phyloP scores from a whole-genome alignment of 92 coral and sea anemone genomes.

The Galaxea fascicularis region DNA sequence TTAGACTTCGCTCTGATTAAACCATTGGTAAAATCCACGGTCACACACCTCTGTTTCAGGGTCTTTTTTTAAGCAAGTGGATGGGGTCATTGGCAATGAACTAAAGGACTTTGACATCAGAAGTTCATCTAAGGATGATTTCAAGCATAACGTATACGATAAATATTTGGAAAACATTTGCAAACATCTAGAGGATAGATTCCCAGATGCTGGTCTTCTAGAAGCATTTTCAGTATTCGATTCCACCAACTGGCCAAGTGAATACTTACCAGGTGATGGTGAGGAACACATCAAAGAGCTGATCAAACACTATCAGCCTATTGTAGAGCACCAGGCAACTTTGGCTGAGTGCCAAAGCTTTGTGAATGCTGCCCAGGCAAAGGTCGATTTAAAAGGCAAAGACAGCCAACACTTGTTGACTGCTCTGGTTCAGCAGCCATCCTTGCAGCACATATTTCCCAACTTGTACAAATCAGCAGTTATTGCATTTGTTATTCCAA shows the following conservation, averaged over 20 bases:
- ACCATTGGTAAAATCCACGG: constrained; percentile 34
- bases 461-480: constrained; percentile 32
- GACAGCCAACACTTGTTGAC: constrained; percentile 27
- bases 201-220: constrained; percentile 29
- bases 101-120: constrained; percentile 42
- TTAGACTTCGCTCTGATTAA: constrained; percentile 26
- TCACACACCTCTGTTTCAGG: constrained; percentile 35
- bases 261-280: constrained; percentile 30
- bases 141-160: constrained; percentile 21
- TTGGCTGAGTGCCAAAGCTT: constrained; percentile 35
- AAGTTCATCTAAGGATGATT: constrained; percentile 24
- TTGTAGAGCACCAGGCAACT: constrained; percentile 36
- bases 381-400: constrained; percentile 34
- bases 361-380: constrained; percentile 45
- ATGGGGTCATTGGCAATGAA: constrained; percentile 19
- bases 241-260: constrained; percentile 26
- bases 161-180: constrained; percentile 23
- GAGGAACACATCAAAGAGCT: constrained; percentile 36
- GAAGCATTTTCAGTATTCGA: constrained; percentile 30
- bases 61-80: constrained; percentile 29
- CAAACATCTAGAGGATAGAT: constrained; percentile 22
- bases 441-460: constrained; percentile 39
- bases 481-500: constrained; percentile 22
- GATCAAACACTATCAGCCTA: constrained; percentile 31
- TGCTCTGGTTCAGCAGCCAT: constrained; percentile 33